These are phyloP conservation scores for Stichopus horrens DNA, from an alignment of 53 echinoderm and acorn worm genomes.

Conservation along the genomic window DNA sequence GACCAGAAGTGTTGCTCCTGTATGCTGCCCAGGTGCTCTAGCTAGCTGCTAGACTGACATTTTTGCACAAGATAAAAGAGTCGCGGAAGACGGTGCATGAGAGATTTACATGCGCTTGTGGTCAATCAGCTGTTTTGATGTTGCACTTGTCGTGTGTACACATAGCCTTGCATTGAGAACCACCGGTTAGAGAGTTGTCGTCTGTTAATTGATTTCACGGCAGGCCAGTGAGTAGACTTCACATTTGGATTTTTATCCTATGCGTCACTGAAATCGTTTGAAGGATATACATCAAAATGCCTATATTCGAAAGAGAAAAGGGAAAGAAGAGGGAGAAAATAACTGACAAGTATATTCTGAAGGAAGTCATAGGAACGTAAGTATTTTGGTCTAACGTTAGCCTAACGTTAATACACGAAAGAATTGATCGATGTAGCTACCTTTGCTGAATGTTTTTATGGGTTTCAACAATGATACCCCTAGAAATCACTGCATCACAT, in stretches of 20 bases:
- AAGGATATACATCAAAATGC: slow-evolving; percentile 43
- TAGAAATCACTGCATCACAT: too few relatives aligned
- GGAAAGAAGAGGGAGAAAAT: slow-evolving; percentile 60
- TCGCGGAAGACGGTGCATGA: neutral
- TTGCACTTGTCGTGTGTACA: neutral
- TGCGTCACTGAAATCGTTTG: neutral
- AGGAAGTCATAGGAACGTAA: slow-evolving; percentile 84
- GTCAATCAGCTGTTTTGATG: slow-evolving; percentile 42
- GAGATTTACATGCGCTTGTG: slow-evolving; percentile 34
- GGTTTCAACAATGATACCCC: too few relatives aligned
- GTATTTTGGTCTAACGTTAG: slow-evolving; percentile 31
- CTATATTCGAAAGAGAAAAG: slow-evolving; percentile 53
- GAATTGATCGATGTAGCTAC: too few relatives aligned
- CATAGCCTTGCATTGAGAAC: neutral
- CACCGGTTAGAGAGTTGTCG: neutral
- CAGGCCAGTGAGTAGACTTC: neutral
- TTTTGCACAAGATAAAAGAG: neutral
- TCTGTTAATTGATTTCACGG: neutral
- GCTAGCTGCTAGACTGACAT: neutral
- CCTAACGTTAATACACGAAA: neutral
- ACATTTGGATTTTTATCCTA: neutral
- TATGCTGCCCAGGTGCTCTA: slow-evolving; percentile 11
- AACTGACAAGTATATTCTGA: slow-evolving; percentile 64
- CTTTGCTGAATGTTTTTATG: too few relatives aligned
- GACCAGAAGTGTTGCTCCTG: neutral